Base-by-base conservation (phyloP, 1,140 invertebrate genomes). In the Saxidomus purpurata region DNA sequence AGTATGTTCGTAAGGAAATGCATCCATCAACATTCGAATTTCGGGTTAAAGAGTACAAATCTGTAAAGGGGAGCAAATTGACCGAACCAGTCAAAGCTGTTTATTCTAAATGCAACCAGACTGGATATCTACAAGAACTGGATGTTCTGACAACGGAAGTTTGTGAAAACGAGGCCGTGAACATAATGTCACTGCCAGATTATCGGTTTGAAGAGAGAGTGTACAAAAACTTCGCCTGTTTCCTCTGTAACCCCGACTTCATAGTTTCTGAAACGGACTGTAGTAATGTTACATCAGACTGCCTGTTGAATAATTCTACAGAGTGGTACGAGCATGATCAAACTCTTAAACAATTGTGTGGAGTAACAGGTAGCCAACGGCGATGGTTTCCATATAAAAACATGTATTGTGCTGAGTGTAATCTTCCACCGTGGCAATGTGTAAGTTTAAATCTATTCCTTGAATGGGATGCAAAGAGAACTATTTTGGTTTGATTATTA, bases 171-270 rank as follows among this genome's bases (percentile, higher is more conserved):
- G 22, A 38, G 1, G 13, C 9, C 1, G 67, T 71, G 17, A 71
- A n/a, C 11, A 22, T 71, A 6, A n/a, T 71, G 15, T 71, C 67
- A 38, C 67, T 71, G 36, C 67, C 34, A 17, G 34, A 71, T 13
- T 71, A 71, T 19, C 67, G 67, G 8, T 31, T 71, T 36, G 67
- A 71, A 0, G 4, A 71, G 0, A 71, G 36, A 15, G 67, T 71
- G 17, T 71, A 71, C 34, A 71, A 71, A 40, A 71, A 71, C n/a
- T 71, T 71, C 38, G 67, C 67, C 1, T 71, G 67, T 38, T 71
- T 71, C 17, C 67, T 71, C 28, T 71, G 67, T 38, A 71, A 71
- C 38, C 67, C 67, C 1, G 67, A 38, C 34, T 36, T 71, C 19
- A 0, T 38, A 31, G 3, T 40, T 6, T 3, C 31, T 6, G 34